Conservation (phyloP, 92 coral and sea anemone genomes). For the Phymanthus crucifer region DNA sequence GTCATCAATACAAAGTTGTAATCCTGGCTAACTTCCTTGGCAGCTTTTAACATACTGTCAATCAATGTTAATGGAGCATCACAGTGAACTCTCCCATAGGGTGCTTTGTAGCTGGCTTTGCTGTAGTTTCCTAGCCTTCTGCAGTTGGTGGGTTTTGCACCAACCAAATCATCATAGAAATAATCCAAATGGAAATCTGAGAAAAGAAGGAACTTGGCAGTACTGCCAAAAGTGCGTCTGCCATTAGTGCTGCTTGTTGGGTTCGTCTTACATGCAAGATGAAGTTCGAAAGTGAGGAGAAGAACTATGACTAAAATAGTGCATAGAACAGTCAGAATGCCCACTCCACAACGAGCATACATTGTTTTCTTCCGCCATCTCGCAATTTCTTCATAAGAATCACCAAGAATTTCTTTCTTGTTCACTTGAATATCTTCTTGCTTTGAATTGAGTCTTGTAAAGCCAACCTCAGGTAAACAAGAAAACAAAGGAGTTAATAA, state of each 20-base stretch:
- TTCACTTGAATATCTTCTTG: constrained; percentile 16
- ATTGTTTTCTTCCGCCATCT: constrained; percentile 71
- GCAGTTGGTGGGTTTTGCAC: constrained; percentile 51
- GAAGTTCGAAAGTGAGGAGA: constrained; percentile 57
- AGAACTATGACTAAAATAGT: constrained; percentile 59
- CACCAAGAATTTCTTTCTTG: constrained; percentile 31
- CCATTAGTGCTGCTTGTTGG: background rate
- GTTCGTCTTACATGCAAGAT: background rate
- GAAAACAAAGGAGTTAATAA: background rate
- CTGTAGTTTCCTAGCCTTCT: constrained; percentile 50
- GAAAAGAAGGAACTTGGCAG: constrained; percentile 68
- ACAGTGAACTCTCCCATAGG: constrained; percentile 83
- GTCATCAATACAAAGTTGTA: constrained; percentile 69
- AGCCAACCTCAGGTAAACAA: constrained; percentile 24
- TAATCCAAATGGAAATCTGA: constrained; percentile 86
- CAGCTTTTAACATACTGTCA: constrained; percentile 57
- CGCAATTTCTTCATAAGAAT: constrained; percentile 35
- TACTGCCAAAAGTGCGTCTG: background rate
- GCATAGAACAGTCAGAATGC: constrained; percentile 45
- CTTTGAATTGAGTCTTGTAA: constrained; percentile 28
- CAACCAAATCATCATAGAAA: constrained; percentile 54
- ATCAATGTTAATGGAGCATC: constrained; percentile 74
- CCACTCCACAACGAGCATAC: constrained; percentile 54
- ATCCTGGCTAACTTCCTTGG: constrained; percentile 46
- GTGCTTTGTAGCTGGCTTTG: constrained; percentile 68